Percentiles rank a stretch among this genome's conserved stretches.
Evolutionary conservation across 2,113 vertebrate genomes (phyloP).

Genomic region (Macrotis lagotis): DNA sequence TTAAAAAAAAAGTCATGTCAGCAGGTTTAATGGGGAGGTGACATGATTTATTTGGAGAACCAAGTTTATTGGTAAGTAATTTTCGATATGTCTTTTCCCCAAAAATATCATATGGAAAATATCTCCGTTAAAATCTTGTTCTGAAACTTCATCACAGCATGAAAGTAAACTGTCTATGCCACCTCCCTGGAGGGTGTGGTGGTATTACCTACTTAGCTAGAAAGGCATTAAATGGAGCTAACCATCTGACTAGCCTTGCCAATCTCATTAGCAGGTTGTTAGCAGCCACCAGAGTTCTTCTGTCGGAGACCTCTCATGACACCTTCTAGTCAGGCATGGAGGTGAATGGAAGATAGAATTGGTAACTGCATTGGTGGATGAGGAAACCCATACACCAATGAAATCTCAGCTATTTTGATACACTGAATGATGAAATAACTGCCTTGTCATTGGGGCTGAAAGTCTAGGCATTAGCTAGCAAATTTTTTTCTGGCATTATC

Average conservation of each 20-base stretch:
- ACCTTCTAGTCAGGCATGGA: not conserved
- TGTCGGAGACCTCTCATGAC: not conserved
- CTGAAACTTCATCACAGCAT: not conserved
- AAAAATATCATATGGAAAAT: not conserved
- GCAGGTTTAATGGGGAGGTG: not conserved
- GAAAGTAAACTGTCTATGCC: not conserved
- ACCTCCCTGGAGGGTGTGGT: not conserved
- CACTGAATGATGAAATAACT: not conserved
- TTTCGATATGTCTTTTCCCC: not conserved
- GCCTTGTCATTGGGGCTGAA: not conserved
- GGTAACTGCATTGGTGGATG: not conserved
- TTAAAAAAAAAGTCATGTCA: not conserved
- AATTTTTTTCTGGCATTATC: not conserved
- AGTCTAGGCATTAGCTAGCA: not conserved
- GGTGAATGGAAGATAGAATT: not conserved
- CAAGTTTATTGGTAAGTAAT: not conserved
- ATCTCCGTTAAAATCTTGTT: not conserved
- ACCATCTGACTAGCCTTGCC: too few species aligned
- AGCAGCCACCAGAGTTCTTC: not conserved
- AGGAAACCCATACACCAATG: not conserved
- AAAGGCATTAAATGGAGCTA: not conserved
- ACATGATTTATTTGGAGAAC: conserved; percentile 6
- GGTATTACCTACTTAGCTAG: not conserved
- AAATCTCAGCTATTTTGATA: not conserved
- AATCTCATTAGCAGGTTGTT: not conserved